Evolutionary conservation across 1,140 invertebrate species (phyloP), one percentile per base, ranked within the genome.

Genomic region (Ladona fulva): DNA sequence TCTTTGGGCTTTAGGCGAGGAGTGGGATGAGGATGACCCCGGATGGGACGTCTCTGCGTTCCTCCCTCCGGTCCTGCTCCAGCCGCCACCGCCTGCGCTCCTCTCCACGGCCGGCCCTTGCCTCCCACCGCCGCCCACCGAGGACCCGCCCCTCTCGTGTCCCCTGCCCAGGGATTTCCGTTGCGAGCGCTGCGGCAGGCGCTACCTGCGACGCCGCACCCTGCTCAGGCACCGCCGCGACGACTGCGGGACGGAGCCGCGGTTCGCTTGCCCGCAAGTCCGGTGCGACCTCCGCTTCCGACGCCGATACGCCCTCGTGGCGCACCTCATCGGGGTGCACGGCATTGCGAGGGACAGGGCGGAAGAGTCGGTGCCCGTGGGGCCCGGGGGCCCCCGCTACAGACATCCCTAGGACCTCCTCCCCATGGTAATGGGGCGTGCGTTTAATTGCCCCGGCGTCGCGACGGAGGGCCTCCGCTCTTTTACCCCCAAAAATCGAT

Each of bases 281-380:
- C n/a, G 81, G n/a, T 85, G 83, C 78, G 78, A 80, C 24, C 82
- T 81, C 74, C 83, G 80, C 25, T 83, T 83, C 52, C 82, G 83
- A 42, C 80, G 82, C 16, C 83, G 83, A 78, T 79, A 80, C 59
- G 79, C 80, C 76, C 79, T 83, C 5, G 80, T 81, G 14, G 76
- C 37, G 14, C 82, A 83, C 52, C 29, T 82, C 24, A 14, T 77
- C 44, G 77, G 78, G 7, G 76, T 78, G 10, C 82, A 82, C 73
- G 77, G 37, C 19, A 25, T 12, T 52, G 73, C 66, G 66, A 24
- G 14, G 59, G 76, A 78, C 42, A 52, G 78, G 78, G 77, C 22
- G 8, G 76, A 76, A 52, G 42, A 25, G 66, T 3, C 52, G 16
- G 52, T 66, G 52, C 52, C 52, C 1, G 52, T 66, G 16, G 52